Conservation (phyloP, 2,113 vertebrate genomes). For the Hypocryptadius cinnamomeus region DNA sequence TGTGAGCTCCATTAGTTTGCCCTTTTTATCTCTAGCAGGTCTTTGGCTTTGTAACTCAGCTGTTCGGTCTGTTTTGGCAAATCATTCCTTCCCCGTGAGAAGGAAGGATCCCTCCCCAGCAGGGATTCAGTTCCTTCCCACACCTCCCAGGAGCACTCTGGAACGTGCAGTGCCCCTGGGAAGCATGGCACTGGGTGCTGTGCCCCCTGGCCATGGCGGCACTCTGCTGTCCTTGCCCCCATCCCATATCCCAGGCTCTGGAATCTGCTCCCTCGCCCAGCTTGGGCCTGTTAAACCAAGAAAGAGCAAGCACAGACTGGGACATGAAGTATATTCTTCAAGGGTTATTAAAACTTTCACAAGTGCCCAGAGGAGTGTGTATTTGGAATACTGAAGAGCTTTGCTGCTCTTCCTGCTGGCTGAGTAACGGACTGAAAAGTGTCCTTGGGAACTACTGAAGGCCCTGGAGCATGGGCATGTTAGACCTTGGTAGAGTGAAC, state of each 20-base stretch:
- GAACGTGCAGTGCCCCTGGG: neutral
- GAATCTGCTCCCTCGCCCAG: neutral
- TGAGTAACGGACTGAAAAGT: neutral
- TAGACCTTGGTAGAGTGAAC: neutral
- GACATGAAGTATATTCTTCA: neutral
- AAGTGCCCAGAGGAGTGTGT: neutral
- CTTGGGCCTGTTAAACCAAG: neutral
- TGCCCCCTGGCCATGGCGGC: neutral
- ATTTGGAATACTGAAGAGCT: neutral
- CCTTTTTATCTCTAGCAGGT: neutral
- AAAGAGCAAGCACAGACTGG: neutral
- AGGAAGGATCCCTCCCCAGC: neutral
- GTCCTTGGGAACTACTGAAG: neutral
- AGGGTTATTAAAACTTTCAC: neutral
- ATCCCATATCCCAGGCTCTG: accelerated
- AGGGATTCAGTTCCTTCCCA: neutral
- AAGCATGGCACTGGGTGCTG: accelerated
- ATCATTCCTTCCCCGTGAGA: neutral
- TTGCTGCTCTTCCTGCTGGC: neutral
- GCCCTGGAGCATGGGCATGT: neutral
- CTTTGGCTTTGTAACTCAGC: neutral
- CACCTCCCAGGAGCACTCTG: neutral
- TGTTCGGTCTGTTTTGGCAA: neutral
- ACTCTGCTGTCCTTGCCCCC: neutral
- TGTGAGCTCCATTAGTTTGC: neutral